phyloP scores from a whole-genome alignment of 30 jellyfish, hydroid and myxozoan genomes.

The Aurelia sp. region DNA sequence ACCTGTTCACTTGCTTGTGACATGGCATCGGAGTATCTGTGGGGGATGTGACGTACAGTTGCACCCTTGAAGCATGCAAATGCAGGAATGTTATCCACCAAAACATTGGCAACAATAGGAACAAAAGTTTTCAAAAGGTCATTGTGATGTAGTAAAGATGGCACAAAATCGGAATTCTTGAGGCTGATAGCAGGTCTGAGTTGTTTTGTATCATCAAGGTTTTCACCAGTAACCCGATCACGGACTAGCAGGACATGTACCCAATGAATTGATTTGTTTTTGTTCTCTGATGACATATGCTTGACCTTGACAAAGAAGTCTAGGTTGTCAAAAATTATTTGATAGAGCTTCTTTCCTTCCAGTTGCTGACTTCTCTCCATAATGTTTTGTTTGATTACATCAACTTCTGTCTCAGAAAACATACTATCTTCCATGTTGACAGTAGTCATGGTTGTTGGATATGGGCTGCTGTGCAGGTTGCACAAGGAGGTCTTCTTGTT shows the following conservation, averaged over 20 bases:
- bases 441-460: too few relatives aligned
- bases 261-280: constrained; percentile 13
- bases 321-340: constrained; percentile 11
- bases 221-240: constrained; percentile 15
- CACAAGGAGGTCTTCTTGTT: neutral
- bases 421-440: neutral
- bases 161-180: constrained; percentile 5
- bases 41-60: constrained; percentile 8
- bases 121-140: constrained; percentile 6
- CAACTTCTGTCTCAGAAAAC: neutral
- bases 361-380: constrained; percentile 4
- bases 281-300: constrained; percentile 12
- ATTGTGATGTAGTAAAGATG: constrained; percentile 2
- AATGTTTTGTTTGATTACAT: neutral
- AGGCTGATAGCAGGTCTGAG: constrained; percentile 8
- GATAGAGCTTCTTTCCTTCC: constrained; percentile 15
- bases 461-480: too few relatives aligned
- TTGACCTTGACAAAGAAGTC: constrained; percentile 12
- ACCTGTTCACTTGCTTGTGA: too few relatives aligned
- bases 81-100: constrained; percentile 12
- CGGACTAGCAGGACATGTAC: constrained; percentile 7
- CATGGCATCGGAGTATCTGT: neutral
- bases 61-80: constrained; percentile 12
- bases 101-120: neutral
- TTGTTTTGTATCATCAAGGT: constrained; percentile 7